These are phyloP conservation scores for Cephus cinctus DNA, from an alignment of 1,140 invertebrate species.

Conservation along the genomic window DNA sequence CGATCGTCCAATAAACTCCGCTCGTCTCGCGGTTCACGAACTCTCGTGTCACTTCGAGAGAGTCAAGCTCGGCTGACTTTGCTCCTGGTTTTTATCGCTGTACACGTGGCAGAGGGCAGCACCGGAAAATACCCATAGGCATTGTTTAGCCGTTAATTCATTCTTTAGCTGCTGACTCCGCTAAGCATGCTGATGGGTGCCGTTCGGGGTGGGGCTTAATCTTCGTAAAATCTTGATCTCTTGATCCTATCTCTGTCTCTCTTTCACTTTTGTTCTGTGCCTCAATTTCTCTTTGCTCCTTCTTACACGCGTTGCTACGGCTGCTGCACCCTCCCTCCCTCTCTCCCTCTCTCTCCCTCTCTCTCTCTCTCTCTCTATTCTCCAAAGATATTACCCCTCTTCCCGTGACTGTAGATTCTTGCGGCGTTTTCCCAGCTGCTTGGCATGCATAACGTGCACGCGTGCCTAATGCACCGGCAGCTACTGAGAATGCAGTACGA, in stretches of 20 bases:
- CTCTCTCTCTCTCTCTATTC: not conserved
- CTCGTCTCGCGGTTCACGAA: too few species aligned
- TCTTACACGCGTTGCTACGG: not conserved
- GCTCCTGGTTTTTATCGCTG: too few species aligned
- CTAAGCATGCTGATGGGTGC: too few species aligned
- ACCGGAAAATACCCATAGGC: slow-evolving; percentile 16
- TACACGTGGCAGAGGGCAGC: not conserved
- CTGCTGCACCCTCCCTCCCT: not conserved
- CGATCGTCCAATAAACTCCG: too few species aligned
- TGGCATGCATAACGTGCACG: slow-evolving; percentile 10
- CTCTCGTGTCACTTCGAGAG: too few species aligned
- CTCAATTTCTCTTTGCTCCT: slow-evolving; percentile 6
- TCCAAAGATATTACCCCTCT: not conserved
- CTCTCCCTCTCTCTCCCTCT: slow-evolving; percentile 4
- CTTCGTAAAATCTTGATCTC: slow-evolving; percentile 22
- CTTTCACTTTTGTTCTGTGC: slow-evolving; percentile 1
- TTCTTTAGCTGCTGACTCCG: too few species aligned
- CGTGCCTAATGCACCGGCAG: slow-evolving; percentile 10
- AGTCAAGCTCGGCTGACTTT: too few species aligned
- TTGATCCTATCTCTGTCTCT: slow-evolving; percentile 15
- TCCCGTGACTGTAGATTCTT: too few species aligned
- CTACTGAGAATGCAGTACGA: slow-evolving; percentile 12
- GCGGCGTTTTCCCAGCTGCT: slow-evolving; percentile 3
- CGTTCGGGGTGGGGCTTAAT: slow-evolving; percentile 13
- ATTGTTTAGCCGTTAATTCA: slow-evolving; percentile 27